Conservation (phyloP, 2,888 invertebrate species). For the Phasia obesa region DNA sequence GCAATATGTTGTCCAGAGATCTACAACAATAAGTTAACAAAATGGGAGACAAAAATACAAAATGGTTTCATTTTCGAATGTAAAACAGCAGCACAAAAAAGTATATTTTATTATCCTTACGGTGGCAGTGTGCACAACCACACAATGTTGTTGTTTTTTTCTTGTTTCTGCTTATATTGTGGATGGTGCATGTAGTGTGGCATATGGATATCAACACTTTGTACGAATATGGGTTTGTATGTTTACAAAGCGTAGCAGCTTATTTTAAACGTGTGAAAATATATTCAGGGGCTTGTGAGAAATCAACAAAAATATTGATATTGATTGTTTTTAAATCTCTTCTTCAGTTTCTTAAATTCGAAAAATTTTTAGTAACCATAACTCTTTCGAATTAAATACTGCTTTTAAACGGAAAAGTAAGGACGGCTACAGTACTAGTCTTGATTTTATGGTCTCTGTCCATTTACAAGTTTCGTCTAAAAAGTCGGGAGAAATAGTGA, state of each 20-base stretch:
- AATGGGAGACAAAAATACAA: slow-evolving; percentile 55
- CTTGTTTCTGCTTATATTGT: slow-evolving; percentile 35
- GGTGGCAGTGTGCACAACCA: slow-evolving; percentile 52
- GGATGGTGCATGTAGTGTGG: slow-evolving; percentile 27
- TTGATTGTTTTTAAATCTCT: too few relatives aligned
- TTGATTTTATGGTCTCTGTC: too few relatives aligned
- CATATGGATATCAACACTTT: slow-evolving; percentile 58
- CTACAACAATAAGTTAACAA: slow-evolving; percentile 38
- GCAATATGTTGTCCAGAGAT: slow-evolving; percentile 61
- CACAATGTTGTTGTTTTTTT: slow-evolving; percentile 50
- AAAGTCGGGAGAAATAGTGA: too few relatives aligned
- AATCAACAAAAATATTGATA: not conserved
- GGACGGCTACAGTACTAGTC: too few relatives aligned
- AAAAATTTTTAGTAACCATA: too few relatives aligned
- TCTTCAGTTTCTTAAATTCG: too few relatives aligned
- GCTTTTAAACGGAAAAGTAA: too few relatives aligned
- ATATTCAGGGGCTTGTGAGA: not conserved
- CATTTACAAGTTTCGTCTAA: too few relatives aligned
- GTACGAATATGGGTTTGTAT: slow-evolving; percentile 24
- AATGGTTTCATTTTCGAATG: slow-evolving; percentile 64
- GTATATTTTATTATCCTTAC: slow-evolving; percentile 41
- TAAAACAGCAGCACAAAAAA: slow-evolving; percentile 9
- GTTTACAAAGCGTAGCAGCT: slow-evolving; percentile 34
- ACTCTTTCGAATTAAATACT: too few relatives aligned
- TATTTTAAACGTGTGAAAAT: slow-evolving; percentile 33